These are phyloP conservation scores for Tipula helvola DNA, from an alignment of 2,888 invertebrate genomes.

Conservation along the genomic window DNA sequence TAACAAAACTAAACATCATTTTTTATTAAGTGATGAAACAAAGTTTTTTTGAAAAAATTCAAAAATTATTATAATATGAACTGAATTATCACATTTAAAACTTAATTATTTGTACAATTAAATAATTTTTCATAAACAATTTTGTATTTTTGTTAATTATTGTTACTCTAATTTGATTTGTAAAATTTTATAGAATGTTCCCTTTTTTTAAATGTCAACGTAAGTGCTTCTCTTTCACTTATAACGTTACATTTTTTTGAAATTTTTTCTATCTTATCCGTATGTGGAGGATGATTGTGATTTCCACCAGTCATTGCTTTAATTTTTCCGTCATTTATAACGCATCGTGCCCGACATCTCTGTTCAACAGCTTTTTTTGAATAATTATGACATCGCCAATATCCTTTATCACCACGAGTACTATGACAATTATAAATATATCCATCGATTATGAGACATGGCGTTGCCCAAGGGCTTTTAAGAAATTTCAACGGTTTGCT, in stretches of 20 bases:
- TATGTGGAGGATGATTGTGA: constrained; percentile 35
- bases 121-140: background rate
- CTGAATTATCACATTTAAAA: background rate
- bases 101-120: background rate
- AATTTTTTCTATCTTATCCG: constrained; percentile 33
- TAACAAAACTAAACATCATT: background rate
- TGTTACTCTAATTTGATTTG: background rate
- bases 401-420: constrained; percentile 33
- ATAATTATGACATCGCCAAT: constrained; percentile 37
- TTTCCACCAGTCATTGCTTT: constrained; percentile 31
- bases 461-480: constrained; percentile 36
- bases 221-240: background rate
- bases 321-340: constrained; percentile 31
- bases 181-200: background rate
- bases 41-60: background rate
- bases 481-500: constrained; percentile 26
- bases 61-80: background rate
- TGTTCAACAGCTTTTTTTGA: constrained; percentile 31
- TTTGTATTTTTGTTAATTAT: background rate
- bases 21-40: background rate
- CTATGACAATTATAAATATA: constrained; percentile 36
- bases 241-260: background rate
- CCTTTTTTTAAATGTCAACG: background rate
- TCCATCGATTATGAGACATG: constrained; percentile 31
- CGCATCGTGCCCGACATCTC: constrained; percentile 35